These are phyloP conservation scores for Opisthocomus hoazin DNA, from an alignment of 2,113 vertebrate genomes.

Conservation along the genomic window DNA sequence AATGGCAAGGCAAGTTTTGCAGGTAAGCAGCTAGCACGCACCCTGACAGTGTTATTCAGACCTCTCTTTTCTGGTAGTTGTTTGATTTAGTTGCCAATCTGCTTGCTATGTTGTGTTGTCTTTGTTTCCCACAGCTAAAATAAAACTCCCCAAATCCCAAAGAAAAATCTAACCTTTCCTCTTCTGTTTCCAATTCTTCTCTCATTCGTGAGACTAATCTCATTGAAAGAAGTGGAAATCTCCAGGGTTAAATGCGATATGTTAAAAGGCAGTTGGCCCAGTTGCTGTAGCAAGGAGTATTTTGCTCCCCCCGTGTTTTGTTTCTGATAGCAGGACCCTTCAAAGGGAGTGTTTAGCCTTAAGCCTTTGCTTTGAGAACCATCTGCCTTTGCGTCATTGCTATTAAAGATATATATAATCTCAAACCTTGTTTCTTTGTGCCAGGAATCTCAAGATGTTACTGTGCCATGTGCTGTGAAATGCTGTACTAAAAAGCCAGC, in stretches of 20 bases:
- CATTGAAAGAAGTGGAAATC: not conserved
- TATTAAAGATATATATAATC: conserved; percentile 66
- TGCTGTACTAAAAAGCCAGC: conserved; percentile 67
- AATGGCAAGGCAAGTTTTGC: conserved; percentile 38
- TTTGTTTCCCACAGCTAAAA: not conserved
- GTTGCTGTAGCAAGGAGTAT: not conserved
- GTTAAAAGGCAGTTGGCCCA: not conserved
- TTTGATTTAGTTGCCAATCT: conserved; percentile 38
- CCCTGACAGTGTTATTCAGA: not conserved
- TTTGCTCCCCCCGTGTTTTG: not conserved
- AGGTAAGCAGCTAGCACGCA: conserved; percentile 61
- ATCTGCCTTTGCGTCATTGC: conserved; percentile 62
- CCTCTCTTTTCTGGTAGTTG: not conserved
- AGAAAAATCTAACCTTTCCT: conserved; percentile 6
- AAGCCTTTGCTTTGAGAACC: conserved; percentile 63
- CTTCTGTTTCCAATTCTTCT: not conserved
- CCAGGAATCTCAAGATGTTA: conserved; percentile 74
- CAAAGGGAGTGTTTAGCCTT: conserved; percentile 34
- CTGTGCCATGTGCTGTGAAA: conserved; percentile 75
- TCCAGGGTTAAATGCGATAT: not conserved
- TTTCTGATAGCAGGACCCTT: conserved; percentile 52
- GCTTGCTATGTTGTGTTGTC: not conserved
- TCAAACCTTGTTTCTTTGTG: conserved; percentile 56
- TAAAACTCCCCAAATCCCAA: not conserved
- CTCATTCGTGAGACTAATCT: not conserved